Base-by-base conservation (phyloP, 2,113 vertebrate species). In the Fregetta grallaria region DNA sequence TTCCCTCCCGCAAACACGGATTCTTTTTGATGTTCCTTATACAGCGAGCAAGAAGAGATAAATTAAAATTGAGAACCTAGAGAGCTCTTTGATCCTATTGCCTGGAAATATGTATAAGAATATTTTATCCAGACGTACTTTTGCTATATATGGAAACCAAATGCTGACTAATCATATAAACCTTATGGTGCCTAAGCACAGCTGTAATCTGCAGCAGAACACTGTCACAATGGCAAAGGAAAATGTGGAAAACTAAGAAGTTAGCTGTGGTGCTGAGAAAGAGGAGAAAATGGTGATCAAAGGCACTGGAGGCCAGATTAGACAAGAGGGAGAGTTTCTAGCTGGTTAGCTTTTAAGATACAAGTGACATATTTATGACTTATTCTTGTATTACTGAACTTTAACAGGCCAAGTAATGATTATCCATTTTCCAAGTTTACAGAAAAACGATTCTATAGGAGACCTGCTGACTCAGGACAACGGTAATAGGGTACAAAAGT, bases 81-180 rank as follows among this genome's bases (percentile, higher is more conserved):
- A 93, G 84, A 94, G 78, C 78, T 65, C 96, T 97, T 97, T 97
- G 97, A 98, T 97, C 96, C 95, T 73, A 63, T 19, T 95, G 96
- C 95, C 96, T 95, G 94, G 70, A 96, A 98, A 96, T 94, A 91
- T 86, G 95, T 86, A 81, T 14, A 74, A 53, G 94, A 91, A 97
- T 97, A 97, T 97, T 97, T 94, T 95, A 96, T 97, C 97, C 97
- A 97, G 97, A 97, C 96, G 5, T 86, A 42, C 88, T 97, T 91
- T 75, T 73, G 94, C 96, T 96, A 92, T 96, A 93, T 96, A 96
- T 98, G 95, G 97, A 96, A 96, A 97, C 96, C 96, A 98, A 97
- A 98, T 96, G 96, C 94, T 97, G 96, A 97, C 58, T 97, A 97
- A 97, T 96, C 96, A 97, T 23, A 53, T 77, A 95, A 97, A 97